Percentiles rank a stretch among this genome's conserved stretches.
Evolutionary conservation across 2,888 invertebrate species (phyloP).

Genomic region (Parthenolecanium corni): DNA sequence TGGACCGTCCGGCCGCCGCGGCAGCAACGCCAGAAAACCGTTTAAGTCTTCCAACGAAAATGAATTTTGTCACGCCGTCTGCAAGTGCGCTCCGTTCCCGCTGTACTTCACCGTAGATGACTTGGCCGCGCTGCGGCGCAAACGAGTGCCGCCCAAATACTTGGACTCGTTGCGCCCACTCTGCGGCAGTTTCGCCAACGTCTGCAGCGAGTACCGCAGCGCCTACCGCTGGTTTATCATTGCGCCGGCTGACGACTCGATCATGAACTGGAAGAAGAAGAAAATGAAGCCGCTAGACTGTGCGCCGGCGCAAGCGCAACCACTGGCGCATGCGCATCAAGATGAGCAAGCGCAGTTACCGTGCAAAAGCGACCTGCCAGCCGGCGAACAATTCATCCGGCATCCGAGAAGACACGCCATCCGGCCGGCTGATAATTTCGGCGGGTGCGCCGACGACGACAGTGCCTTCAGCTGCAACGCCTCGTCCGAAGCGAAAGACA

Average conservation of each 20-base stretch:
- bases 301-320: neutral
- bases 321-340: neutral
- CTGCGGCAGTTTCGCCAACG: slow-evolving; percentile 11
- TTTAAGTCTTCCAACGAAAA: slow-evolving; percentile 19
- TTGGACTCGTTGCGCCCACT: slow-evolving; percentile 10
- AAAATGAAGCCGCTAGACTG: slow-evolving; percentile 6
- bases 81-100: slow-evolving; percentile 9
- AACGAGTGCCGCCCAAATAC: slow-evolving; percentile 5
- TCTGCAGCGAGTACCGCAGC: slow-evolving; percentile 7
- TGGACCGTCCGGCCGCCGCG: neutral
- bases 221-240: slow-evolving; percentile 9
- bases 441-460: neutral
- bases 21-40: neutral
- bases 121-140: slow-evolving; percentile 26
- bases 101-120: slow-evolving; percentile 30
- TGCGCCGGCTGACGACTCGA: neutral
- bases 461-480: neutral
- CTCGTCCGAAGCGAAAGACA: slow-evolving; percentile 9
- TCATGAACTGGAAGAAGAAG: slow-evolving; percentile 15
- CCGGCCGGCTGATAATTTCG: neutral
- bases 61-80: slow-evolving; percentile 5
- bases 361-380: neutral
- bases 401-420: neutral
- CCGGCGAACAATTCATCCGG: neutral
- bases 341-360: too few species aligned